Conservation (phyloP, 2,113 vertebrate genomes). For the Leptodactylus fuscus region DNA sequence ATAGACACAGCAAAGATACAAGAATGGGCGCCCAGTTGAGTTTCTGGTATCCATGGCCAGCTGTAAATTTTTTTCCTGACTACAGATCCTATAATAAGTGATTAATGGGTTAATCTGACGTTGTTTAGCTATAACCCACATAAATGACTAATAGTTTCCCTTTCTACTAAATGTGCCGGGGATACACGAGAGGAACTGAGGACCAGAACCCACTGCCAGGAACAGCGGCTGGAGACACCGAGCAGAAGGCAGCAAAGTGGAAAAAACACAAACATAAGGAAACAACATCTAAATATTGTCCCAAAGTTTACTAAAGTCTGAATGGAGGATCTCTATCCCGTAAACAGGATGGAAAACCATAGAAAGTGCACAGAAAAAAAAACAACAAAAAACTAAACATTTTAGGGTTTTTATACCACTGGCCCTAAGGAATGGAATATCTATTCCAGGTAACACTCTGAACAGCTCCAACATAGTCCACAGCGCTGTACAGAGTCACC, state of each 20-base stretch:
- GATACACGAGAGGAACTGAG: slow-evolving; percentile 14
- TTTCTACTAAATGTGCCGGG: background rate
- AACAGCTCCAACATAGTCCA: background rate
- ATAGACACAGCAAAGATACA: too few relatives aligned
- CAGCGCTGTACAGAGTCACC: too few relatives aligned
- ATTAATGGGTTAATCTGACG: background rate
- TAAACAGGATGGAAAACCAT: background rate
- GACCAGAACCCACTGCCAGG: background rate
- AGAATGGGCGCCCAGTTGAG: too few relatives aligned
- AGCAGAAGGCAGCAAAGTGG: background rate
- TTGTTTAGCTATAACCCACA: background rate
- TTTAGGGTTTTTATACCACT: background rate
- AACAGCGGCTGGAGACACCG: background rate
- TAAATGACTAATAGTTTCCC: slow-evolving; percentile 31
- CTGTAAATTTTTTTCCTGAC: background rate
- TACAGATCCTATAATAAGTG: background rate
- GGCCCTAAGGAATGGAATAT: too few relatives aligned
- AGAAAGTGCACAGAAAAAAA: background rate
- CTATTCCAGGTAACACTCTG: too few relatives aligned
- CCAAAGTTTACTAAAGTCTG: background rate
- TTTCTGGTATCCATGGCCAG: background rate
- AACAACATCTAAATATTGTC: slow-evolving; percentile 12
- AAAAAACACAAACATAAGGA: slow-evolving; percentile 22
- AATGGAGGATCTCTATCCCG: background rate
- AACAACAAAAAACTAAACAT: background rate